Conservation (phyloP, 2,797 vertebrate genomes). For the Falco berigora region DNA sequence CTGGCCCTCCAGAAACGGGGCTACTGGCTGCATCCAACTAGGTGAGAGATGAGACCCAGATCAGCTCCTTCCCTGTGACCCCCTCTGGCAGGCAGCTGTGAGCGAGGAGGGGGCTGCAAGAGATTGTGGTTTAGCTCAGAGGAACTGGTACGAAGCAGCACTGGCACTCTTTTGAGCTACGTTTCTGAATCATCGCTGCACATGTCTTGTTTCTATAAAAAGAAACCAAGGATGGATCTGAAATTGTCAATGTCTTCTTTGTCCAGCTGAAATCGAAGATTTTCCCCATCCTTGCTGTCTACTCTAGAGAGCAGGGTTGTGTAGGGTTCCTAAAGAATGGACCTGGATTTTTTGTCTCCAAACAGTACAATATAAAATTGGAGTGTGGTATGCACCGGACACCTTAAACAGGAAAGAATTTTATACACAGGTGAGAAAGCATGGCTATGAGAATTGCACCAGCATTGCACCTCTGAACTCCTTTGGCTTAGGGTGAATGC, state of each 20-base stretch:
- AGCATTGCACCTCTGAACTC: not conserved
- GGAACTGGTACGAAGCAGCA: not conserved
- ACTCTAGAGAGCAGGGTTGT: not conserved
- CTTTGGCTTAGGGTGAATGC: not conserved
- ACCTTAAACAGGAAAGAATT: not conserved
- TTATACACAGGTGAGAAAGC: not conserved
- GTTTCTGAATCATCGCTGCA: constrained; percentile 26
- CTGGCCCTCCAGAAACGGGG: not conserved
- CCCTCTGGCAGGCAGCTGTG: accelerated
- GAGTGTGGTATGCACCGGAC: not conserved
- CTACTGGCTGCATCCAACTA: not conserved
- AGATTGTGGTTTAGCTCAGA: not conserved
- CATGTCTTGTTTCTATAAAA: constrained; percentile 50
- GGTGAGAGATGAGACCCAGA: not conserved
- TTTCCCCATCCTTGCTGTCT: not conserved
- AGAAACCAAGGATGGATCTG: constrained; percentile 44
- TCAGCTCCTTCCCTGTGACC: accelerated
- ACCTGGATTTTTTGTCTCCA: not conserved
- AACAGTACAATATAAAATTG: not conserved
- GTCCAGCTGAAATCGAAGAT: not conserved
- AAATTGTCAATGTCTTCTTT: constrained; percentile 1
- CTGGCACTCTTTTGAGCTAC: not conserved
- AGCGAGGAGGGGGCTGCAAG: not conserved
- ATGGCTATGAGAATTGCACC: not conserved
- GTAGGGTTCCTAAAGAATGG: not conserved